Evolutionary conservation across 1,140 invertebrate species (phyloP).

Genomic region (Drusus annulatus): DNA sequence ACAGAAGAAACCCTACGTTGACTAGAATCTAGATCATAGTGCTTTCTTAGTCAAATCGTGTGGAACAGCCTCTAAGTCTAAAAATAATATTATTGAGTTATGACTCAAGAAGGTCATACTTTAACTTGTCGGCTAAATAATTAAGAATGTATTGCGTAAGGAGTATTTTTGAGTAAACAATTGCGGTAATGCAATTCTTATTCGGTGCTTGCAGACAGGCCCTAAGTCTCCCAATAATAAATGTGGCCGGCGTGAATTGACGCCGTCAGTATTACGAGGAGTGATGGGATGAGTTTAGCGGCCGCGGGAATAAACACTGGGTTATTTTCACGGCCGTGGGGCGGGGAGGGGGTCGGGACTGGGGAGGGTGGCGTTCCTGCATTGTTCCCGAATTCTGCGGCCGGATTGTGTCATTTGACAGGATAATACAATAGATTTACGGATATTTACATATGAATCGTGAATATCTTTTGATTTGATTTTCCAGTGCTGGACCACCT

Average conservation of each 20-base stretch:
- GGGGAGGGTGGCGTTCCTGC: not conserved
- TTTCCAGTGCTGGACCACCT: not conserved
- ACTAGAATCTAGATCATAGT: too few relatives aligned
- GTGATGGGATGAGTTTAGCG: slow-evolving; percentile 49
- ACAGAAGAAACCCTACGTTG: too few relatives aligned
- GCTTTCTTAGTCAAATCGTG: too few relatives aligned
- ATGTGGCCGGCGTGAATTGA: slow-evolving; percentile 50
- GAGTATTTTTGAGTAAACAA: too few relatives aligned
- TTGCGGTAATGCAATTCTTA: too few relatives aligned
- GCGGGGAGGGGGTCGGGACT: not conserved
- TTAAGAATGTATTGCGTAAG: too few relatives aligned
- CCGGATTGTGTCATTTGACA: slow-evolving; percentile 2
- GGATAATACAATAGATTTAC: not conserved
- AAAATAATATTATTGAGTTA: too few relatives aligned
- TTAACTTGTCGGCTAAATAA: too few relatives aligned
- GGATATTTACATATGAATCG: not conserved
- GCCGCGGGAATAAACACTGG: slow-evolving; percentile 13
- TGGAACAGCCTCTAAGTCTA: too few relatives aligned
- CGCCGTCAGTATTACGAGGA: slow-evolving; percentile 53
- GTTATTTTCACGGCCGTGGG: not conserved
- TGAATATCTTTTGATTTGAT: not conserved
- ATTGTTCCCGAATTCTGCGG: slow-evolving; percentile 8
- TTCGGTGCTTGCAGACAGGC: too few relatives aligned
- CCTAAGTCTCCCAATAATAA: slow-evolving; percentile 9
- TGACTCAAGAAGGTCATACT: too few relatives aligned